These are phyloP conservation scores for Clanis bilineata DNA, from an alignment of 2,888 invertebrate species.

Conservation along the genomic window DNA sequence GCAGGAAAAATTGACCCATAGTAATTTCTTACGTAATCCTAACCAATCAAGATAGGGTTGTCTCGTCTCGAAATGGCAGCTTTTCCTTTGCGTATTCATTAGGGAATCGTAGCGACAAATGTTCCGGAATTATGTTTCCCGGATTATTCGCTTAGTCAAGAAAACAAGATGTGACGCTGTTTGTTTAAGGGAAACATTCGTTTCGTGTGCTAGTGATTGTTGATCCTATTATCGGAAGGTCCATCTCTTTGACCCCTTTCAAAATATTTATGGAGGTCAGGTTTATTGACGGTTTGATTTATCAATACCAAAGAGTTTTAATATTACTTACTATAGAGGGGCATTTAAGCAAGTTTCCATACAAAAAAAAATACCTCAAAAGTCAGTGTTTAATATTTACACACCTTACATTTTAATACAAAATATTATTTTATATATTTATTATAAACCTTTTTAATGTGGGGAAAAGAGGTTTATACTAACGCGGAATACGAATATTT, in stretches of 20 bases:
- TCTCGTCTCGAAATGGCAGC: constrained; percentile 42
- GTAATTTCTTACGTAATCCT: constrained; percentile 61
- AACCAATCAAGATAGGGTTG: constrained; percentile 73
- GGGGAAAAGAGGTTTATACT: no score
- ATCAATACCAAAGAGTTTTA: neutral
- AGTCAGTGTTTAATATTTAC: no score
- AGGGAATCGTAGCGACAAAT: constrained; percentile 61
- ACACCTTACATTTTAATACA: no score
- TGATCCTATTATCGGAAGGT: constrained; percentile 37
- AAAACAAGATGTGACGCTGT: constrained; percentile 48
- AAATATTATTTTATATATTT: no score
- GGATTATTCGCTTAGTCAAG: constrained; percentile 58
- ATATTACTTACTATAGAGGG: no score
- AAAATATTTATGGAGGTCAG: neutral
- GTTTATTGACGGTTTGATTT: constrained; percentile 2
- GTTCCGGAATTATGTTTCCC: constrained; percentile 56
- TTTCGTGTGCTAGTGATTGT: constrained; percentile 31
- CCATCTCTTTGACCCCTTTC: constrained; percentile 13
- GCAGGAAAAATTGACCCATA: constrained; percentile 43
- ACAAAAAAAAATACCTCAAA: no score
- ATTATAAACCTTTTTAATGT: no score
- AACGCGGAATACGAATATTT: no score
- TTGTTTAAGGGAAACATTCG: constrained; percentile 19
- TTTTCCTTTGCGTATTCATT: constrained; percentile 60
- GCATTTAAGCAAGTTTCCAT: no score